Percentiles rank a stretch among this genome's conserved stretches.
phyloP scores from a whole-genome alignment of 2,888 invertebrate species.

The Acholoe squamosa region DNA sequence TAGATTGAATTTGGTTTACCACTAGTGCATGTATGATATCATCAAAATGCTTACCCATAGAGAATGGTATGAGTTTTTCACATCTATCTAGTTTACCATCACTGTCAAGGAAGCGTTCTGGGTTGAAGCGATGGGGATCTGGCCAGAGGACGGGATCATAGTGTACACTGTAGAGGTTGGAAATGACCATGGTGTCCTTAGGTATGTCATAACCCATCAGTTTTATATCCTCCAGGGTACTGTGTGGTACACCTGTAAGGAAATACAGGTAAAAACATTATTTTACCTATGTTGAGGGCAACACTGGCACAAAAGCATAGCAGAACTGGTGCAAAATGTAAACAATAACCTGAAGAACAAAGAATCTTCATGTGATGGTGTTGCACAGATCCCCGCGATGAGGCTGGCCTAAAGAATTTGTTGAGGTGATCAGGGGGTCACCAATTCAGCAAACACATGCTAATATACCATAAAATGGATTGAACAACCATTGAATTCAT shows the following conservation, averaged over 20 bases:
- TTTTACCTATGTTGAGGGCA: no score
- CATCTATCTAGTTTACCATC: constrained; percentile 68
- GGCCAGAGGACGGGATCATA: constrained; percentile 71
- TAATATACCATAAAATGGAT: no score
- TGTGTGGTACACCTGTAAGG: constrained; percentile 50
- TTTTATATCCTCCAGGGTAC: constrained; percentile 70
- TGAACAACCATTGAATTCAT: no score
- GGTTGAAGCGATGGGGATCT: constrained; percentile 76
- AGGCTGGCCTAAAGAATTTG: no score
- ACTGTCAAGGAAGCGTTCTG: constrained; percentile 78
- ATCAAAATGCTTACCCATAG: constrained; percentile 52
- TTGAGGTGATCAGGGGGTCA: no score
- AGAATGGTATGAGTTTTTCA: constrained; percentile 65
- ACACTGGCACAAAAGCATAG: no score
- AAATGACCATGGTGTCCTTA: constrained; percentile 72
- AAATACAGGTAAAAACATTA: neutral
- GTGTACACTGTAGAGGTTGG: constrained; percentile 68
- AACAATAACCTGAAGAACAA: no score
- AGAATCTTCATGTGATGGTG: no score
- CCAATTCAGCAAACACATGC: no score
- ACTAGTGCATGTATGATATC: neutral
- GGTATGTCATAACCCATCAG: constrained; percentile 76
- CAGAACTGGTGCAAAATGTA: no score
- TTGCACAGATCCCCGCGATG: no score
- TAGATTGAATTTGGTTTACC: neutral